A percentile compares a stretch with the other conserved stretches of the same genome.
phyloP scores from a whole-genome alignment of 2,113 vertebrate species.

The Campylomormyrus tamandua region DNA sequence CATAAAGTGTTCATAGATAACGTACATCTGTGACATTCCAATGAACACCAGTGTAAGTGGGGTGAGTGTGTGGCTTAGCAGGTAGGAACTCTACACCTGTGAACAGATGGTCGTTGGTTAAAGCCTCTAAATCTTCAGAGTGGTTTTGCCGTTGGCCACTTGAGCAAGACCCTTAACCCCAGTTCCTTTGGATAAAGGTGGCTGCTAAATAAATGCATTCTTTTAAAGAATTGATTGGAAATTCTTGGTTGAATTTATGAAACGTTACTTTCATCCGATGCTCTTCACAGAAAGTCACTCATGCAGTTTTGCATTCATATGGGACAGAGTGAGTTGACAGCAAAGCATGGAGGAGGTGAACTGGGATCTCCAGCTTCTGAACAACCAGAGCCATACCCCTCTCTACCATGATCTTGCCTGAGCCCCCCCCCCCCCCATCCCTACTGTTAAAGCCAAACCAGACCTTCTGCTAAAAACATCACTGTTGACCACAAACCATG shows the following conservation, averaged over 20 bases:
- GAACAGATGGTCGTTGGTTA: background rate
- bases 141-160: background rate
- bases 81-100: background rate
- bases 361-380: slow-evolving; percentile 16
- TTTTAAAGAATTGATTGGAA: background rate
- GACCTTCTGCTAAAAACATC: slow-evolving; percentile 30
- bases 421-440: background rate
- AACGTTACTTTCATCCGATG: background rate
- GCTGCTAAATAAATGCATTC: background rate
- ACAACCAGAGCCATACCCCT: background rate
- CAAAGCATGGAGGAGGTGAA: background rate
- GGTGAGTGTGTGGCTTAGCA: background rate
- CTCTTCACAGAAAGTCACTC: background rate
- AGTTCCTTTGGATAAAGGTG: background rate
- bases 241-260: background rate
- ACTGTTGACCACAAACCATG: slow-evolving; percentile 22
- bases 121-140: background rate
- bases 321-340: background rate
- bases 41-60: background rate
- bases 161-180: background rate
- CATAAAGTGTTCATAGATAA: background rate
- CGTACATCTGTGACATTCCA: background rate
- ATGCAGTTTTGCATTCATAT: background rate
- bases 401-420: background rate
- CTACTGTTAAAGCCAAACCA: slow-evolving; percentile 1